phyloP scores from a whole-genome alignment of 2,113 vertebrate genomes.

The Notothenia coriiceps region DNA sequence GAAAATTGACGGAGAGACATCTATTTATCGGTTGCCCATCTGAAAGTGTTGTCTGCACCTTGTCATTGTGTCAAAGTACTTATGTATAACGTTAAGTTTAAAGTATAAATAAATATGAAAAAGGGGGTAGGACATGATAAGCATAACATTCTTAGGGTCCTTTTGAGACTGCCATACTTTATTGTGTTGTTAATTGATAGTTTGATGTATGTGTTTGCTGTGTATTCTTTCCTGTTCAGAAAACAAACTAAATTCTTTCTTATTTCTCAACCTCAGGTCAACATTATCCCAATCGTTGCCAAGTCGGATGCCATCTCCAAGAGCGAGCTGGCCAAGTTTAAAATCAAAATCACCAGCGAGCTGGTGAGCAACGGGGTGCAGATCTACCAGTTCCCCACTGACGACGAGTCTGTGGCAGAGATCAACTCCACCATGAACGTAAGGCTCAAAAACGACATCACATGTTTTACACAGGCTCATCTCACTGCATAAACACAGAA shows the following conservation, averaged over 20 bases:
- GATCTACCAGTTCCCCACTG: slow-evolving; percentile 99
- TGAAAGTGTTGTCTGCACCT: slow-evolving; percentile 2
- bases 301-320: slow-evolving; percentile 98
- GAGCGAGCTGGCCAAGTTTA: slow-evolving; percentile 97
- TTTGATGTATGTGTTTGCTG: no score
- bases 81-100: no score
- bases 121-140: no score
- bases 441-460: slow-evolving; percentile 68
- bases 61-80: slow-evolving; percentile 2
- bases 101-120: no score
- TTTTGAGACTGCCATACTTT: no score
- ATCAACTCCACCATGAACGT: slow-evolving; percentile 99
- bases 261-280: slow-evolving; percentile 85
- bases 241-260: no score
- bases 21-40: slow-evolving; percentile 27
- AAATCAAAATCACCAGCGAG: slow-evolving; percentile 99
- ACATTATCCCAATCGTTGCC: slow-evolving; percentile 97
- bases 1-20: not conserved
- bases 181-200: no score
- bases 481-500: no score
- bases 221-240: no score
- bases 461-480: not conserved
- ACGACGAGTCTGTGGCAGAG: slow-evolving; percentile 96
- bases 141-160: no score
- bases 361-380: slow-evolving; percentile 98